These are phyloP conservation scores for Trogon melanurus DNA, from an alignment of 2,113 vertebrate species.

Conservation along the genomic window DNA sequence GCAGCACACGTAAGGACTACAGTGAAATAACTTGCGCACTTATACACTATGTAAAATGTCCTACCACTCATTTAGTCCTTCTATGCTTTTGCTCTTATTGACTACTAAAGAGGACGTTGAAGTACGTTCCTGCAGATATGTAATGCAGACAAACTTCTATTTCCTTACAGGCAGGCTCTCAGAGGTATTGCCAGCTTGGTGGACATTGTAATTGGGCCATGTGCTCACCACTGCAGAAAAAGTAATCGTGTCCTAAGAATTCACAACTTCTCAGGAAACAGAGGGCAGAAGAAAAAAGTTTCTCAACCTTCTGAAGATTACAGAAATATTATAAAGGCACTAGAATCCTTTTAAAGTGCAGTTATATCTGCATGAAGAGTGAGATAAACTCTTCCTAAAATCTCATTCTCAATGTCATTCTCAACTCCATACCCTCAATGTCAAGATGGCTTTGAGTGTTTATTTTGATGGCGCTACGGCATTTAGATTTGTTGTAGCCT, in stretches of 20 bases:
- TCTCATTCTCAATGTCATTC: constrained; percentile 37
- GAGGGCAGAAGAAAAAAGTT: not conserved
- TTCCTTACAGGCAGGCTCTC: not conserved
- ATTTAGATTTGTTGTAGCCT: constrained; percentile 49
- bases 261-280: not conserved
- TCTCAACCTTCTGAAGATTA: not conserved
- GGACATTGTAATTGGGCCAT: not conserved
- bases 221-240: not conserved
- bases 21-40: not conserved
- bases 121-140: not conserved
- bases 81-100: not conserved
- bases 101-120: not conserved
- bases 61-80: not conserved
- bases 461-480: constrained; percentile 41
- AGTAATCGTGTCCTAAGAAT: not conserved
- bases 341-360: constrained; percentile 13
- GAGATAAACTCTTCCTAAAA: constrained; percentile 38
- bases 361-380: constrained; percentile 40
- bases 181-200: not conserved
- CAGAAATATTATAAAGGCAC: not conserved
- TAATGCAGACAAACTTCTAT: accelerated
- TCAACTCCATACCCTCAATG: not conserved
- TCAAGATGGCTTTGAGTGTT: constrained; percentile 25
- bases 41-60: not conserved
- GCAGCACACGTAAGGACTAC: not conserved